Evolutionary conservation across 2,797 vertebrate genomes (phyloP).

Genomic region (Gambusia yucatana): DNA sequence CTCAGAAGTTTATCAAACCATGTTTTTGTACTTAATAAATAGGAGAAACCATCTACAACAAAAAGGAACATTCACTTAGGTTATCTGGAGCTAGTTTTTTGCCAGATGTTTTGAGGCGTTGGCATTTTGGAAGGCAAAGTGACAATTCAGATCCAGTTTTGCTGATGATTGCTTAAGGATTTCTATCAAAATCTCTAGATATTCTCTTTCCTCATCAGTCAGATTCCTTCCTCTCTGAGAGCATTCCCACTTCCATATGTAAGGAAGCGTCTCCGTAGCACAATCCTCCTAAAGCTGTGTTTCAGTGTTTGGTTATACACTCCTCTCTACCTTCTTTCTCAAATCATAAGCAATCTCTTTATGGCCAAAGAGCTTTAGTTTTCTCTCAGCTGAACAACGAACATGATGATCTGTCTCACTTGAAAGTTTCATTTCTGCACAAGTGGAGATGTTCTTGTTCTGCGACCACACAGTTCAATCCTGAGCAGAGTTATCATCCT

Average conservation of each 20-base stretch:
- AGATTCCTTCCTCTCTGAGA: neutral
- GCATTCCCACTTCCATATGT: neutral
- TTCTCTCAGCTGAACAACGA: neutral
- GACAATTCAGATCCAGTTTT: neutral
- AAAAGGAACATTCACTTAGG: neutral
- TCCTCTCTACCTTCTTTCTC: neutral
- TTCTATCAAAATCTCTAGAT: neutral
- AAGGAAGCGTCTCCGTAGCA: neutral
- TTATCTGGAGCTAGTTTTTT: neutral
- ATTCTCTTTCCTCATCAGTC: neutral
- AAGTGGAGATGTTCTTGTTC: neutral
- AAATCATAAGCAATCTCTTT: neutral
- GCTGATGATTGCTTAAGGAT: neutral
- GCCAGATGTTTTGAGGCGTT: neutral
- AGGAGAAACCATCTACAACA: neutral
- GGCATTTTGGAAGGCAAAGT: neutral
- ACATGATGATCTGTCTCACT: neutral
- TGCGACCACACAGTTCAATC: neutral
- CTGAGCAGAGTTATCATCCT: neutral
- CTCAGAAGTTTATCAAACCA: neutral
- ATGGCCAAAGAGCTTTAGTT: neutral
- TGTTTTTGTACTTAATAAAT: neutral
- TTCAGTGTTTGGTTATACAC: neutral
- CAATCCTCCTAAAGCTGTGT: neutral
- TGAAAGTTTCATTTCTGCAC: neutral